These are phyloP conservation scores for Mustela lutreola DNA, from an alignment of 2,113 vertebrate genomes.

Conservation along the genomic window DNA sequence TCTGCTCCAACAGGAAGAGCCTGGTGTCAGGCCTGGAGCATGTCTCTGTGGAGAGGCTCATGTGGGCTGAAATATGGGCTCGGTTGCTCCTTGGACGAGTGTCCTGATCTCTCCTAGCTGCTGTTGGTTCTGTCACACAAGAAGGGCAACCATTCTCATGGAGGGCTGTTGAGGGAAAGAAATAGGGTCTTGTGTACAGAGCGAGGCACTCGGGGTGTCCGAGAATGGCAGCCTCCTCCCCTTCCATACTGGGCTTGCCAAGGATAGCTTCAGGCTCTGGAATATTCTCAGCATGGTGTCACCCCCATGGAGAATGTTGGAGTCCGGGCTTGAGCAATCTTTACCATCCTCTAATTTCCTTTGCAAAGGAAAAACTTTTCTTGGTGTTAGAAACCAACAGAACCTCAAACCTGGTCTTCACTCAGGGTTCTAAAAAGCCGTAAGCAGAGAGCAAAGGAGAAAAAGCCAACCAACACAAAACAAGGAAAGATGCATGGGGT, in stretches of 20 bases:
- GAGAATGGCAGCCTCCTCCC: rapidly evolving
- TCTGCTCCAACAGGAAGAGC: neutral
- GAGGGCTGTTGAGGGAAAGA: neutral
- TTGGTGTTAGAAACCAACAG: neutral
- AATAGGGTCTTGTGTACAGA: neutral
- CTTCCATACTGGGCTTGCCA: neutral
- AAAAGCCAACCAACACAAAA: neutral
- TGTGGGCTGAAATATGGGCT: neutral
- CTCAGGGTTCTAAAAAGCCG: neutral
- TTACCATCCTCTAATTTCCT: neutral
- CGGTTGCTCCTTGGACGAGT: rapidly evolving
- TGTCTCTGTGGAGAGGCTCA: neutral
- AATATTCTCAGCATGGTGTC: neutral
- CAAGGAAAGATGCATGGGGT: neutral
- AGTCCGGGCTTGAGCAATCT: neutral
- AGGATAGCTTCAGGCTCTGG: neutral
- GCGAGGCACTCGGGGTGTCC: neutral
- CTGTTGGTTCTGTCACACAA: neutral
- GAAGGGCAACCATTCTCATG: neutral
- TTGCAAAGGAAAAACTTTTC: neutral
- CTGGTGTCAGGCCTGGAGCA: rapidly evolving
- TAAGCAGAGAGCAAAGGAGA: neutral
- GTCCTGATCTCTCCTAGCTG: neutral
- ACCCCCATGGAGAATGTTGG: rapidly evolving
- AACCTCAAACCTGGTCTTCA: neutral